Evolutionary conservation across 2,113 vertebrate species (phyloP), one percentile per base, ranked within the genome.

Genomic region (Callionymus lyra): DNA sequence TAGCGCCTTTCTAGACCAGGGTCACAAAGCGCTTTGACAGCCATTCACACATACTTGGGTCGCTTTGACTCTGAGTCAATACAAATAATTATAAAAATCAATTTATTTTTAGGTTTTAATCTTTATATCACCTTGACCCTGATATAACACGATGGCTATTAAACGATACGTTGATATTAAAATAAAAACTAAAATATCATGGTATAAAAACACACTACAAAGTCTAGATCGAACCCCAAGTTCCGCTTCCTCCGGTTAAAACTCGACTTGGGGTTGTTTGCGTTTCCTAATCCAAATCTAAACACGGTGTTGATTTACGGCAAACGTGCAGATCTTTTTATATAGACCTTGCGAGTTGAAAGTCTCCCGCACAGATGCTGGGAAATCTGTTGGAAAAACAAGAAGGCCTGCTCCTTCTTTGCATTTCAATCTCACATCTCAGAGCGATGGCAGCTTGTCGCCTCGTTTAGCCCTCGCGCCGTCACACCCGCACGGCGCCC

Each of bases 371-470:
- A 82, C 79, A 85, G 77, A 82, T 84, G 82, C 83, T 65, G 71
- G 59, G 58, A 82, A 82, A 81, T 82, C 82, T 84, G 81, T 63
- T 76, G 62, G n/a, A n/a, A 71, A 77, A 81, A 81, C 66, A 76
- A 71, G 72, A 56, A 74, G 72, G 65, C 66, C 79, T 60, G 70
- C 75, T 81, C 76, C 80, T 79, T 68, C 76, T 87, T 84, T 83
- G 84, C 83, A 84, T 86, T 83, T 84, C 76, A 78, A 82, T 85
- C 84, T 83, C 82, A 80, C 82, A 82, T 87, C 84, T 85, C 82
- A 81, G 66, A 83, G 80, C 81, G 66, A 77, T 82, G 78, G 82
- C 85, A 83, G 78, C 75, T 68, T 68, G 81, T 74, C 68, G 64
- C 76, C 72, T 67, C 58, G 63, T 76, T 74, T 70, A 74, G 71